Evolutionary conservation across 2,888 invertebrate genomes (phyloP).

Genomic region (Pandemis cinnamomeana): DNA sequence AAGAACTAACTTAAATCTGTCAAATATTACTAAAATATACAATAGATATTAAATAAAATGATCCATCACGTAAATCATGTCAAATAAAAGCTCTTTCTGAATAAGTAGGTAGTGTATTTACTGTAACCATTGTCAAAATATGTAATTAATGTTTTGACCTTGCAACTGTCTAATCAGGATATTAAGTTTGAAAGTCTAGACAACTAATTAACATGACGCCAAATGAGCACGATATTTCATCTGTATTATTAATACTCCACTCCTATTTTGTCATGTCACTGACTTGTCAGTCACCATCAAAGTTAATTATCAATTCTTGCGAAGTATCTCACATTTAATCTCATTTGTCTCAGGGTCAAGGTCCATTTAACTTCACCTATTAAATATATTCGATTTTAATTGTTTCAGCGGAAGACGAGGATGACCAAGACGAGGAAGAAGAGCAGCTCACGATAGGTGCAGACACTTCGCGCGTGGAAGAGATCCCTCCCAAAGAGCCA

Average conservation of each 20-base stretch:
- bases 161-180: neutral
- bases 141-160: neutral
- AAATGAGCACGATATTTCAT: conserved; percentile 2
- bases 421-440: conserved; percentile 88
- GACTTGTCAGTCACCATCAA: neutral
- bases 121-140: neutral
- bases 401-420: conserved; percentile 78
- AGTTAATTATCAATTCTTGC: neutral
- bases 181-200: conserved; percentile 7
- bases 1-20: too few relatives aligned
- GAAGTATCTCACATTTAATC: neutral
- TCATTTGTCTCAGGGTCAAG: too few relatives aligned
- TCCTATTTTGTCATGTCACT: neutral
- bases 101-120: neutral
- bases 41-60: neutral
- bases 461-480: conserved; percentile 94
- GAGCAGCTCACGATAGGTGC: conserved; percentile 85
- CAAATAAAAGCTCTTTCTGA: neutral
- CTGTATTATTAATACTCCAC: neutral
- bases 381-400: neutral
- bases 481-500: conserved; percentile 97
- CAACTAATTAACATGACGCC: conserved; percentile 16
- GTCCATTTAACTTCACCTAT: neutral
- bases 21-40: too few relatives aligned
- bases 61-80: neutral